A percentile compares a stretch with the other conserved stretches of the same genome.
Evolutionary conservation across 2,113 vertebrate species (phyloP).

Genomic region (Natator depressus): DNA sequence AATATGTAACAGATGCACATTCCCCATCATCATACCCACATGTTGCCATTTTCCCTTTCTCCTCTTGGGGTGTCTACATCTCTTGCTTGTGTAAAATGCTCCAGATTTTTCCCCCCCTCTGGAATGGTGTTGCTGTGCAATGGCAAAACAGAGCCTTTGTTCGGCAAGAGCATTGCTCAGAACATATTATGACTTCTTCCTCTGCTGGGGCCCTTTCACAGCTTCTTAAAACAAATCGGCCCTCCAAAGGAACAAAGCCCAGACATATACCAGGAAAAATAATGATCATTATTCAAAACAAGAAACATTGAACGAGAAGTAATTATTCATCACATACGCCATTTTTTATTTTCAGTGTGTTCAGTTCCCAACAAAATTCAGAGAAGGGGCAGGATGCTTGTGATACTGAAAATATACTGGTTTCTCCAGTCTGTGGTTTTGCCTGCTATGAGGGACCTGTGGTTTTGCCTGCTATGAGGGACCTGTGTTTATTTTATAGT

Average conservation of each 20-base stretch:
- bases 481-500: background rate
- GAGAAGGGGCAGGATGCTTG: background rate
- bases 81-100: slow-evolving; percentile 10
- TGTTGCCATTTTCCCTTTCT: background rate
- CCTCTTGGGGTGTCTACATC: background rate
- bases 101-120: background rate
- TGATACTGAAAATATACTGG: background rate
- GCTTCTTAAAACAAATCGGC: slow-evolving; percentile 33
- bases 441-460: background rate
- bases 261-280: background rate
- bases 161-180: too few species aligned
- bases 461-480: background rate
- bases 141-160: background rate
- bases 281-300: background rate
- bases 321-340: background rate
- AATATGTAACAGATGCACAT: slow-evolving; percentile 28
- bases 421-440: background rate
- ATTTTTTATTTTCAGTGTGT: background rate
- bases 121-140: background rate
- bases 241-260: background rate
- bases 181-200: background rate
- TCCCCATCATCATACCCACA: slow-evolving; percentile 27
- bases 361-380: background rate
- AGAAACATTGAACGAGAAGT: background rate
- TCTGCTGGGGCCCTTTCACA: slow-evolving; percentile 32